Conservation (phyloP, 2,113 vertebrate species). For the Bufo bufo region DNA sequence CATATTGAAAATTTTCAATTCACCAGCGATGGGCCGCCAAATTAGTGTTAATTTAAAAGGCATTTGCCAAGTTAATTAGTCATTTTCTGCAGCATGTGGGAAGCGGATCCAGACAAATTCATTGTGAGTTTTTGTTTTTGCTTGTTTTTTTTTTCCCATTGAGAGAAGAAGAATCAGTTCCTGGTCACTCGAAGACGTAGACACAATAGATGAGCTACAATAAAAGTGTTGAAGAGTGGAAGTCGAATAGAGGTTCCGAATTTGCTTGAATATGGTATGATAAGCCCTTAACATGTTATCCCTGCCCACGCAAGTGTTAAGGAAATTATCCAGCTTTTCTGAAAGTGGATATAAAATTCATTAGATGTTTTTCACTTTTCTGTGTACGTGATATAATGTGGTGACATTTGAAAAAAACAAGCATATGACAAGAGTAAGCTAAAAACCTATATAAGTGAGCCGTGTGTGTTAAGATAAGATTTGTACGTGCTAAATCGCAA, state of each 20-base stretch:
- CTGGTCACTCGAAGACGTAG: neutral
- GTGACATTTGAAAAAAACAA: too few species aligned
- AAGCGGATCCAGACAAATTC: neutral
- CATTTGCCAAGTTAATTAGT: neutral
- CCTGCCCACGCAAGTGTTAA: neutral
- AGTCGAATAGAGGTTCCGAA: neutral
- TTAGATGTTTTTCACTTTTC: too few species aligned
- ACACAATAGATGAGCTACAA: too few species aligned
- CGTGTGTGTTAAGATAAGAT: too few species aligned
- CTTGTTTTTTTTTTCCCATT: neutral
- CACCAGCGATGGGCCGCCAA: neutral
- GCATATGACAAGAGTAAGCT: too few species aligned
- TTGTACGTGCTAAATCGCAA: too few species aligned
- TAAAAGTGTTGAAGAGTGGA: too few species aligned
- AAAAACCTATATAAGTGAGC: too few species aligned
- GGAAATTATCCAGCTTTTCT: too few species aligned
- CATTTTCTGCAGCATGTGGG: slow-evolving; percentile 17
- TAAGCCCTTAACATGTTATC: neutral
- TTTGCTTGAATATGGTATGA: neutral
- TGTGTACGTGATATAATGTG: too few species aligned
- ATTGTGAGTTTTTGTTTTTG: neutral
- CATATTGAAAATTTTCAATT: slow-evolving; percentile 34
- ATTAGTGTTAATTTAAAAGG: neutral
- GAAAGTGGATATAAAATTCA: too few species aligned
- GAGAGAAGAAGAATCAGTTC: neutral